Evolutionary conservation across 1,140 invertebrate species (phyloP).

Genomic region (Solen grandis): DNA sequence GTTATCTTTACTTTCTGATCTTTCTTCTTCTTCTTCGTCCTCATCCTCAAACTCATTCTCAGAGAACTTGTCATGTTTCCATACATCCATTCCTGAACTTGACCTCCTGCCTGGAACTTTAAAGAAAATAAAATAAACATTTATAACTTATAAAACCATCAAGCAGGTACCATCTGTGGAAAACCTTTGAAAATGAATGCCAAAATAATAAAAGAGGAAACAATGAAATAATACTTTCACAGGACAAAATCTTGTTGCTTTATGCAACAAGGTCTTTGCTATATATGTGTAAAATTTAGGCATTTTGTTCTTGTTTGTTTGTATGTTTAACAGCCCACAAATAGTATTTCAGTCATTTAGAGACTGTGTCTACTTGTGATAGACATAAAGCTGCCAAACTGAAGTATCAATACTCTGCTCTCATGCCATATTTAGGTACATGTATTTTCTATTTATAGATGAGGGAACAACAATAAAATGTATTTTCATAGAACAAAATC

Average conservation of each 20-base stretch:
- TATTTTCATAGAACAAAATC: too few relatives aligned
- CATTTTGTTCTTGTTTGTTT: neutral
- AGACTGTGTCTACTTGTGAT: too few relatives aligned
- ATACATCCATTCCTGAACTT: slow-evolving; percentile 17
- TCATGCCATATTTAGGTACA: too few relatives aligned
- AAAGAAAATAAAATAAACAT: neutral
- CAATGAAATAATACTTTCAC: neutral
- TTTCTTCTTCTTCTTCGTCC: slow-evolving; percentile 8
- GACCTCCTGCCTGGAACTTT: neutral
- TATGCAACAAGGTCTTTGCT: neutral
- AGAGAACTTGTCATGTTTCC: slow-evolving; percentile 50
- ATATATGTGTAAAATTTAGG: neutral
- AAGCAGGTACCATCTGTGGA: neutral
- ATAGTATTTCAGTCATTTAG: too few relatives aligned
- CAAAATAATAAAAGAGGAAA: neutral
- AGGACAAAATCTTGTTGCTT: neutral
- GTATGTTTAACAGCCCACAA: too few relatives aligned
- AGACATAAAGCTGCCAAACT: too few relatives aligned
- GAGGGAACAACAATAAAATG: too few relatives aligned
- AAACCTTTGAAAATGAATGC: neutral
- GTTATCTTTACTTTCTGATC: neutral
- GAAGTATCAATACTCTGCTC: too few relatives aligned
- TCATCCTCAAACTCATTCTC: slow-evolving; percentile 38
- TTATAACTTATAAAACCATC: neutral
- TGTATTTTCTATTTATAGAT: too few relatives aligned